Conservation (phyloP, 92 coral and sea anemone species). For the Plumapathes pennacea region DNA sequence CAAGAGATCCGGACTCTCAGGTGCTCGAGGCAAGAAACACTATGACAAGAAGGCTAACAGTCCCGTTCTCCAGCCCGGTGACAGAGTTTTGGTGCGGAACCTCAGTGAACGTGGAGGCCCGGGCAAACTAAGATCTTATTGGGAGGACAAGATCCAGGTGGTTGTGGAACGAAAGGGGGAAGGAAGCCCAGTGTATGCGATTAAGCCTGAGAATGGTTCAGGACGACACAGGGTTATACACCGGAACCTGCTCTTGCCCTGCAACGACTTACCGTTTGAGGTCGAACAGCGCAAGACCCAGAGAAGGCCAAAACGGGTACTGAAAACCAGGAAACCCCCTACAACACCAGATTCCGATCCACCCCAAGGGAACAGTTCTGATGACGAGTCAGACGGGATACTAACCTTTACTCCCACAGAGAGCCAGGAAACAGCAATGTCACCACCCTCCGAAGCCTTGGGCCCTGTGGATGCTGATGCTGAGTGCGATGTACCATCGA, state of each 20-base stretch:
- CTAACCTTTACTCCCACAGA: not conserved
- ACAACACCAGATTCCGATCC: not conserved
- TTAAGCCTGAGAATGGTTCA: conserved; percentile 2
- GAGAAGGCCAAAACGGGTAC: conserved; percentile 2
- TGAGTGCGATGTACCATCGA: too few species aligned
- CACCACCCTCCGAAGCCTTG: conserved; percentile 2
- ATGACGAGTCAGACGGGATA: conserved; percentile 5
- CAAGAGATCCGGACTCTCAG: conserved; percentile 2
- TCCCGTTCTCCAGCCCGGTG: conserved; percentile 4
- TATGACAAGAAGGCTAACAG: conserved; percentile 5
- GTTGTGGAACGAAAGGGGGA: conserved; percentile 3
- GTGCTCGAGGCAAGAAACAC: conserved; percentile 4
- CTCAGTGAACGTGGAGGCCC: conserved; percentile 8
- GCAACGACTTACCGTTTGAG: conserved; percentile 4
- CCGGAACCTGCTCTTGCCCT: conserved; percentile 2
- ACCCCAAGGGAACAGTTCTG: not conserved
- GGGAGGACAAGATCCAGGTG: not conserved
- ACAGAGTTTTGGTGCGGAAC: conserved; percentile 10
- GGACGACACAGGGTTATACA: conserved; percentile 2
- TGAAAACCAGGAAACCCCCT: not conserved
- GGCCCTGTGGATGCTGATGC: too few species aligned
- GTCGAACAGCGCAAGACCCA: not conserved
- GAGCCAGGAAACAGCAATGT: not conserved
- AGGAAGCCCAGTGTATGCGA: conserved; percentile 1
- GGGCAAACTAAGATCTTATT: conserved; percentile 9